Conservation (phyloP, 1,140 invertebrate genomes). For the Dermatophagoides farinae region DNA sequence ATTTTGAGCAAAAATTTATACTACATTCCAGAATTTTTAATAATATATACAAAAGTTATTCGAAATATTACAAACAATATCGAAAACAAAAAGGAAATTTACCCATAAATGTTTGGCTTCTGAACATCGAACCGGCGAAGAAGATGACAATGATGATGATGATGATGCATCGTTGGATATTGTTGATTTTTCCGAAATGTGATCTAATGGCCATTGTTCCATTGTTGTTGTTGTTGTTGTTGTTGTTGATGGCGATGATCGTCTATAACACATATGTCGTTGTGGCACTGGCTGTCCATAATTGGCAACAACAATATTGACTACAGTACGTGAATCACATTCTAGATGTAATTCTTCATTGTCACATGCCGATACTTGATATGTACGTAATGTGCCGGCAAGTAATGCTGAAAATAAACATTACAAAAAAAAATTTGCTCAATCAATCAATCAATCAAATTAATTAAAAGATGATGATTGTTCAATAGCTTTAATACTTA, state of each 20-base stretch:
- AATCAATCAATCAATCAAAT: not conserved
- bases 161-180: not conserved
- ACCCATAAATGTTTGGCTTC: not conserved
- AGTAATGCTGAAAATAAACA: conserved; percentile 43
- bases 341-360: conserved; percentile 56
- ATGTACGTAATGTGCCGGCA: conserved; percentile 62
- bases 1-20: conserved; percentile 78
- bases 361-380: conserved; percentile 65
- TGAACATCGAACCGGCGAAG: not conserved
- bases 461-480: not conserved
- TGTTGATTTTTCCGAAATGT: not conserved
- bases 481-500: no score
- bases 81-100: not conserved
- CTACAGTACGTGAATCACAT: conserved; percentile 64
- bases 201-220: not conserved
- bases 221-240: not conserved
- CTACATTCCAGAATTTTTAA: conserved; percentile 29
- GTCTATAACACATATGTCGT: conserved; percentile 15
- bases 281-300: conserved; percentile 24
- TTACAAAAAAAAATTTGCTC: not conserved
- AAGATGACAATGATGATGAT: not conserved
- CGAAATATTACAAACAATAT: not conserved
- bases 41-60: conserved; percentile 13
- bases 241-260: not conserved
- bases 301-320: conserved; percentile 59